Evolutionary conservation across 2,113 vertebrate species (phyloP).

Genomic region (Calcarius ornatus): DNA sequence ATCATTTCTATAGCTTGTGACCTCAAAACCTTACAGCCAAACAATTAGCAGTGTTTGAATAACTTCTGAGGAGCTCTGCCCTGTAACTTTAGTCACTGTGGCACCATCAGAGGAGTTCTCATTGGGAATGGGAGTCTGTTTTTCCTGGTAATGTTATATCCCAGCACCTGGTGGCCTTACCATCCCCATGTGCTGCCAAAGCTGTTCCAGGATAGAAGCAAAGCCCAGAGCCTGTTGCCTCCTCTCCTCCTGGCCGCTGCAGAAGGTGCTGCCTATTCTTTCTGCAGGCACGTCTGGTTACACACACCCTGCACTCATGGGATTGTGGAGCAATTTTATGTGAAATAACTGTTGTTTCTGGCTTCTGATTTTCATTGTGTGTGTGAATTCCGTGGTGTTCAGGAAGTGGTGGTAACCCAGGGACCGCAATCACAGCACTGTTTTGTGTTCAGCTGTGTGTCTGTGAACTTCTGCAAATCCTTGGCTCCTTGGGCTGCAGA

Average conservation of each 20-base stretch:
- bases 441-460: background rate
- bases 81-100: background rate
- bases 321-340: background rate
- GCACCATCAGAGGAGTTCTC: background rate
- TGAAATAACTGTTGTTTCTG: conserved; percentile 30
- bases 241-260: accelerated
- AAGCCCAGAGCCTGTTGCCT: background rate
- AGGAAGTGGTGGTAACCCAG: conserved; percentile 43
- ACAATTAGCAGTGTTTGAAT: background rate
- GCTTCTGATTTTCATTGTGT: conserved; percentile 6
- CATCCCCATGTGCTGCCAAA: background rate
- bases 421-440: conserved; percentile 21
- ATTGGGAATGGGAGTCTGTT: background rate
- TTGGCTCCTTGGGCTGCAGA: background rate
- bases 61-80: background rate
- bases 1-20: background rate
- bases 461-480: conserved; percentile 9
- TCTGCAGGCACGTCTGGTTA: background rate
- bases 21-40: background rate
- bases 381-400: conserved; percentile 17
- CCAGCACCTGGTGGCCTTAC: background rate
- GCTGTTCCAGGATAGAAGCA: background rate
- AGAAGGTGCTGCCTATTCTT: background rate
- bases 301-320: background rate
- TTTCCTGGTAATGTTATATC: background rate